phyloP scores from a whole-genome alignment of 2,888 invertebrate species.

The Oscheius sp. region DNA sequence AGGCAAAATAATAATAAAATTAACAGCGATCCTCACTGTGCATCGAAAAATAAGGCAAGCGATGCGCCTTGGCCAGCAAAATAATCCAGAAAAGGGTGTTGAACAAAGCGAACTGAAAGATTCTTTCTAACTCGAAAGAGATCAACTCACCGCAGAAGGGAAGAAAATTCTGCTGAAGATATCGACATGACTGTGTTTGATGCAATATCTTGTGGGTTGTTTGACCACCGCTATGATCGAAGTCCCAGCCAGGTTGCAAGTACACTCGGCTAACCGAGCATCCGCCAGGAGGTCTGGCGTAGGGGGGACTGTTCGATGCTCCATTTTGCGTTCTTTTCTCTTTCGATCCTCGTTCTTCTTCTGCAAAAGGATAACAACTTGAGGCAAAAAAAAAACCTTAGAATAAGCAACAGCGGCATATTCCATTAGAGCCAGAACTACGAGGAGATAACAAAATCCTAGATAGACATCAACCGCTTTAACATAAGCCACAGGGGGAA shows the following conservation, averaged over 20 bases:
- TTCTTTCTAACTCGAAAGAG: too few species aligned
- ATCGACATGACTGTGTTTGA: constrained; percentile 58
- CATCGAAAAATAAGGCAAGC: constrained; percentile 49
- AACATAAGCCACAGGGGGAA: constrained; percentile 62
- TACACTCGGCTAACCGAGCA: constrained; percentile 59
- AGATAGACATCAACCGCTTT: constrained; percentile 64
- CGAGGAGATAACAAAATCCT: constrained; percentile 61
- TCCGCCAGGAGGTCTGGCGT: constrained; percentile 59
- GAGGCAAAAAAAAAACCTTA: constrained; percentile 35
- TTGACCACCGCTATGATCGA: constrained; percentile 52
- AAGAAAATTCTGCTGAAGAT: constrained; percentile 55
- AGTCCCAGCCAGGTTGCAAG: constrained; percentile 47
- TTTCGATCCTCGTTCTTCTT: constrained; percentile 58
- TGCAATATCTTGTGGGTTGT: constrained; percentile 47
- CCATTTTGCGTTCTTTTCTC: constrained; percentile 42
- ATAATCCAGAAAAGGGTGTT: constrained; percentile 59
- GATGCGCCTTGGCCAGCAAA: constrained; percentile 52
- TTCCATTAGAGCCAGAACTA: constrained; percentile 59
- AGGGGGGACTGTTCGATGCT: constrained; percentile 48
- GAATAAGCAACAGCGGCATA: constrained; percentile 62
- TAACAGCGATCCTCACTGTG: constrained; percentile 13
- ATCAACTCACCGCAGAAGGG: constrained; percentile 48
- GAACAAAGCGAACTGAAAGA: constrained; percentile 54
- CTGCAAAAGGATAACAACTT: constrained; percentile 19
- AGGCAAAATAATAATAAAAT: constrained; percentile 2